Percentiles rank a stretch among this genome's conserved stretches.
Conservation (phyloP, 2,113 vertebrate species). For the Callospermophilus lateralis region DNA sequence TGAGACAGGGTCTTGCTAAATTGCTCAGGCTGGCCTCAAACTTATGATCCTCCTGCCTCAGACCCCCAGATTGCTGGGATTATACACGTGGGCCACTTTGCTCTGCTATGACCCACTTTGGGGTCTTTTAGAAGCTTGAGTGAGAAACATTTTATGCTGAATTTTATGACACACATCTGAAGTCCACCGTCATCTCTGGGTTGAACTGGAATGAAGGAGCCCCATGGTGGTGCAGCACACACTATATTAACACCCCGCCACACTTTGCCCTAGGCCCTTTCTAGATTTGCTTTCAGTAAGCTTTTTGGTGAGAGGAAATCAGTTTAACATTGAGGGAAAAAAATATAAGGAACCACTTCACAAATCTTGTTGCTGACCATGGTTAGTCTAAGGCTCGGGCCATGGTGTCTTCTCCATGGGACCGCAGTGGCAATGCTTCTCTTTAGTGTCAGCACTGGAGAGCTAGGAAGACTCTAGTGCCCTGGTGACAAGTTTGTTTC, state of each 20-base stretch:
- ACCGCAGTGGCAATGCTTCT: neutral
- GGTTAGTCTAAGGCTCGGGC: neutral
- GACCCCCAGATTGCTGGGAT: too few species aligned
- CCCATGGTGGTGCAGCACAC: fast-evolving
- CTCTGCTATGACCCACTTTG: neutral
- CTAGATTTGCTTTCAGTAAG: neutral
- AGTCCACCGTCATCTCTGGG: neutral
- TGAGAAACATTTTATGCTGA: neutral
- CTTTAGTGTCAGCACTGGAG: fast-evolving
- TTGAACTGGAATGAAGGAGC: neutral
- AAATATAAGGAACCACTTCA: neutral
- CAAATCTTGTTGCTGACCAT: neutral
- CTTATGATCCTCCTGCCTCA: too few species aligned
- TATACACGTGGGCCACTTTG: too few species aligned
- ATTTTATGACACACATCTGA: neutral
- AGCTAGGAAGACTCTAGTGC: neutral
- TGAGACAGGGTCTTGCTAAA: too few species aligned
- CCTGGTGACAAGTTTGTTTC: neutral
- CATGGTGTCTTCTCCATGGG: neutral
- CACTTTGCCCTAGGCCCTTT: fast-evolving
- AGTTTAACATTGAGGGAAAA: neutral
- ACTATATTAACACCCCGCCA: fast-evolving
- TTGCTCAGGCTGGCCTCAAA: too few species aligned
- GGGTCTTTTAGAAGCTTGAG: neutral
- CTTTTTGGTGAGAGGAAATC: neutral